Evolutionary conservation across 2,888 invertebrate genomes (phyloP).

Genomic region (Hyles lineata): DNA sequence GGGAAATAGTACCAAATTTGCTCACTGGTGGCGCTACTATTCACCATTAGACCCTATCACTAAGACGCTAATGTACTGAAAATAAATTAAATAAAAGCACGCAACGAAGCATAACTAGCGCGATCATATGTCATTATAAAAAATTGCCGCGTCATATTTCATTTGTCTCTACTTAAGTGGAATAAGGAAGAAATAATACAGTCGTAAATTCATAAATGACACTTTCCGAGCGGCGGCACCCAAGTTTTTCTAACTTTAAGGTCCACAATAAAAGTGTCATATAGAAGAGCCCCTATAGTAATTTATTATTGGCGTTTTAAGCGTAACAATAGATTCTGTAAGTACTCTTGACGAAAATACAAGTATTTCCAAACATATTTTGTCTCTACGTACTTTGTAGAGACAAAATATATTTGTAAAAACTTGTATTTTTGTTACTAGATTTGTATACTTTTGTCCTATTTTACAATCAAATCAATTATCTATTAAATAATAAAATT

Average conservation of each 20-base stretch:
- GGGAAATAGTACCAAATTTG: too few species aligned
- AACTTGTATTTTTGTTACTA: background rate
- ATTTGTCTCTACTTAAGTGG: slow-evolving; percentile 50
- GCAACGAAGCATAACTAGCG: background rate
- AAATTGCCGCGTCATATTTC: slow-evolving; percentile 35
- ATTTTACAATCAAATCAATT: too few species aligned
- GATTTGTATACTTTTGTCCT: too few species aligned
- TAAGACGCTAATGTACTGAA: background rate
- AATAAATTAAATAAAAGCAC: slow-evolving; percentile 18
- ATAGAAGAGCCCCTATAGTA: slow-evolving; percentile 56
- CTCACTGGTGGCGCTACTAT: too few species aligned
- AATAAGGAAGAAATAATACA: slow-evolving; percentile 60
- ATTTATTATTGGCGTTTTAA: slow-evolving; percentile 57
- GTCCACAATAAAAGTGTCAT: slow-evolving; percentile 70
- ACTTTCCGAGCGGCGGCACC: slow-evolving; percentile 57
- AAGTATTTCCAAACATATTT: too few species aligned
- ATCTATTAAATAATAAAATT: too few species aligned
- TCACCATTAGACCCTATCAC: too few species aligned
- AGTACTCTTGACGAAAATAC: too few species aligned
- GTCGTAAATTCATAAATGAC: slow-evolving; percentile 72
- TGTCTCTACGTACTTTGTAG: background rate
- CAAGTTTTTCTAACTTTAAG: slow-evolving; percentile 67
- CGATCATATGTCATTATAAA: slow-evolving; percentile 27
- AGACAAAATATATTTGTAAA: background rate
- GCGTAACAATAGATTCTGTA: background rate